Conservation (phyloP, 2,888 invertebrate species). For the Microctonus brassicae region DNA sequence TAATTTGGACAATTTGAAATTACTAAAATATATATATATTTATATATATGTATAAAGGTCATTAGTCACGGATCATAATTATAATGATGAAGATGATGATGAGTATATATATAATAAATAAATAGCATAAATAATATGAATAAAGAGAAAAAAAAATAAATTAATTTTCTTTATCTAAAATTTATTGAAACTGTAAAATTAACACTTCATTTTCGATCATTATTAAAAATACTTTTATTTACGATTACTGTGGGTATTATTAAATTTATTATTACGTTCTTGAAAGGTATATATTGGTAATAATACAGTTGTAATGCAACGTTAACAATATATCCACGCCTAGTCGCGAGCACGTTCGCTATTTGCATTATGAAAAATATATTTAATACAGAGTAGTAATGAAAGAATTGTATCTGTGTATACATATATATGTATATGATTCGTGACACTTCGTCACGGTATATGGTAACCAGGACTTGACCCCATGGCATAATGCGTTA, state of each 20-base stretch:
- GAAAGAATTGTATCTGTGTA: neutral
- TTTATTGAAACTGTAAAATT: too few relatives aligned
- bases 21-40: slow-evolving; percentile 10
- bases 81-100: too few relatives aligned
- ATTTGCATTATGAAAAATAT: slow-evolving; percentile 41
- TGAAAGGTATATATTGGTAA: neutral
- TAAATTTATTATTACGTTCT: too few relatives aligned
- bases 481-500: slow-evolving; percentile 39
- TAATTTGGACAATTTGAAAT: neutral
- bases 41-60: neutral
- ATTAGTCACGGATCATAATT: neutral
- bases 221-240: too few relatives aligned
- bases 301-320: neutral
- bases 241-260: too few relatives aligned
- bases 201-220: too few relatives aligned
- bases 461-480: slow-evolving; percentile 36
- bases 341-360: slow-evolving; percentile 57
- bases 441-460: slow-evolving; percentile 39
- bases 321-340: slow-evolving; percentile 57
- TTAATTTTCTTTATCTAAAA: too few relatives aligned
- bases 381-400: slow-evolving; percentile 37
- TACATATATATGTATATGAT: too few relatives aligned
- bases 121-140: too few relatives aligned
- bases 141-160: too few relatives aligned
- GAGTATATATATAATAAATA: too few relatives aligned